phyloP scores from a whole-genome alignment of 2,113 vertebrate species.

The Brienomyrus longianalis region DNA sequence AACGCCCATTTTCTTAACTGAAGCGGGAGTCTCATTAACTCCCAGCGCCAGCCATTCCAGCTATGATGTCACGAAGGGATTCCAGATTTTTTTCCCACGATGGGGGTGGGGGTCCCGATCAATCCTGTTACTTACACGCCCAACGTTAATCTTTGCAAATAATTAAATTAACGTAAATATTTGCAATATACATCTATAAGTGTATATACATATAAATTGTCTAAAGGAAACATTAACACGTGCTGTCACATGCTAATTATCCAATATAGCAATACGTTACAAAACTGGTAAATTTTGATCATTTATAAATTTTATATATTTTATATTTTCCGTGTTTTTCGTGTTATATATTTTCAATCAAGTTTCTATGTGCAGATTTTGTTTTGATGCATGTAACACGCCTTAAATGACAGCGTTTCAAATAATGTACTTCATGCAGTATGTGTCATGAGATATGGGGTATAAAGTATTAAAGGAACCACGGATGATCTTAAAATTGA shows the following conservation, averaged over 20 bases:
- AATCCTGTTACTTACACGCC: not conserved
- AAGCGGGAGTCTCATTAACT: not conserved
- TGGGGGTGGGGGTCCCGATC: not conserved
- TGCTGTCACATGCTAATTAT: not conserved
- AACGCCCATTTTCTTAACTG: not conserved
- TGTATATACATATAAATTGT: not conserved
- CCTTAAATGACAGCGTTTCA: not conserved
- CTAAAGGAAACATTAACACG: not conserved
- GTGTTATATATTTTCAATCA: not conserved
- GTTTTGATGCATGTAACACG: not conserved
- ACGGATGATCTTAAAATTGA: not conserved
- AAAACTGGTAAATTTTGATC: not conserved
- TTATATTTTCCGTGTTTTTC: not conserved
- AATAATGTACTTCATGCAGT: not conserved
- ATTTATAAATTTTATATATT: not conserved
- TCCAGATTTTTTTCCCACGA: slow-evolving; percentile 21
- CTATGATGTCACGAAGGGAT: slow-evolving; percentile 25
- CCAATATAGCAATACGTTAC: not conserved
- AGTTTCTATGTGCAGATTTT: not conserved
- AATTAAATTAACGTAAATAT: not conserved
- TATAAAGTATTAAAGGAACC: not conserved
- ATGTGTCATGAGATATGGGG: not conserved
- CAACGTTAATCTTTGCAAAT: not conserved
- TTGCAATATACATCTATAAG: not conserved
- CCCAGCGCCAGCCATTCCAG: not conserved